Evolutionary conservation across 2,113 vertebrate species (phyloP), one percentile per base, ranked within the genome.

Genomic region (Pseudorasbora parva): DNA sequence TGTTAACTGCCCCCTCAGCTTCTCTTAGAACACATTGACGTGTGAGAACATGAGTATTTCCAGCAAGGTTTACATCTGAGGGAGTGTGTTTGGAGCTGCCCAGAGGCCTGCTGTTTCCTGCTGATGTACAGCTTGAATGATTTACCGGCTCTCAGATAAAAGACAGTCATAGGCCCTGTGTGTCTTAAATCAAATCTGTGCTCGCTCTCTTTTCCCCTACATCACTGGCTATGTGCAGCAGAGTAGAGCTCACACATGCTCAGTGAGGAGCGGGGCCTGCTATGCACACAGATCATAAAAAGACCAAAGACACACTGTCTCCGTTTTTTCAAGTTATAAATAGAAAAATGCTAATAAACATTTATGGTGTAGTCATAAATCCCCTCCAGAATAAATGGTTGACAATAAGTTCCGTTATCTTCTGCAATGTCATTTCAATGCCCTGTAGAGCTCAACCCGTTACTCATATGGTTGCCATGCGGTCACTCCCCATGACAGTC

Each of bases 281-380:
- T 93, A 90, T 86, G 79, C 85, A 89, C 89, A 81, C 87, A 88
- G 82, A 91, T 90, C 90, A 91, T 93, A 93, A 93, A 74, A 93
- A 92, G 66, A 1, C 80, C 87, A 87, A 93, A 93, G 93, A 88
- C 76, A 86, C 89, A 79, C 89, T 86, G 86, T 93, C 92, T 91
- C 90, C 84, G 85, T 92, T 85, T 92, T 91, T 90, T 93, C 89
- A 91, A 92, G 92, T 91, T 92, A 91, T 95, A 94, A 91, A 93
- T 95, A 95, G 91, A 94, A 92, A 86, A 93, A 91, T 92, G 91
- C 91, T 94, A 94, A 94, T 93, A 95, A 95, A 92, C 93, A 90
- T 95, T 95, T 93, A 94, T 92, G 84, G 91, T 88, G 85, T 6
- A 60, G 81, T 90, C 82, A 83, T 94, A 93, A 95, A 94, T 95